A percentile compares a stretch with the other conserved stretches of the same genome.
phyloP scores from a whole-genome alignment of 2,113 vertebrate species.

The Aleadryas rufinucha region DNA sequence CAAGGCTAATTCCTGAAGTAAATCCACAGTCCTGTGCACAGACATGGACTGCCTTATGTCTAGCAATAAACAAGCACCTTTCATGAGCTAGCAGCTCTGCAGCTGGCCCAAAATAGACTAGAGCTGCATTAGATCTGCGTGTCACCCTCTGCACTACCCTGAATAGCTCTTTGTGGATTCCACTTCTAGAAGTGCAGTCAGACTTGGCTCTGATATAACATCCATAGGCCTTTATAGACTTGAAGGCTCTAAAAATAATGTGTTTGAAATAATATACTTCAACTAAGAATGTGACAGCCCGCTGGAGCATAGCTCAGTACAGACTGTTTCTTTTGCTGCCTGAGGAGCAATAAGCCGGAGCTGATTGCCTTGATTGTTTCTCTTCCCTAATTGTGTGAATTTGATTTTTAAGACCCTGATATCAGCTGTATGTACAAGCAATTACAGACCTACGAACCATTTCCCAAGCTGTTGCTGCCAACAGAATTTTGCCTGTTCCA shows the following conservation, averaged over 20 bases:
- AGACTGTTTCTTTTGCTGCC: not conserved
- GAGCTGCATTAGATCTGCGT: not conserved
- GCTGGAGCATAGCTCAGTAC: not conserved
- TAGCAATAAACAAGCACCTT: not conserved
- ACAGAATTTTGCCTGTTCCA: not conserved
- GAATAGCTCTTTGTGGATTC: not conserved
- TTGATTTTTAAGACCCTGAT: not conserved
- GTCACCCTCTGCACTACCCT: not conserved
- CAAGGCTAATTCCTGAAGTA: not conserved
- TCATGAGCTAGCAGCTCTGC: not conserved
- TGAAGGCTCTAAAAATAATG: slow-evolving; percentile 12
- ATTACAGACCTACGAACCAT: not conserved
- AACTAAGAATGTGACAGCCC: not conserved
- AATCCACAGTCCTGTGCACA: not conserved
- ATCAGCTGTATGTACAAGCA: not conserved
- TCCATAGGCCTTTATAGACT: not conserved
- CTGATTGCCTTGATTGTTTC: not conserved
- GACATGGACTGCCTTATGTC: not conserved
- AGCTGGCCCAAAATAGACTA: not conserved
- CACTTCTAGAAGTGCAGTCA: not conserved
- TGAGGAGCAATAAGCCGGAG: not conserved
- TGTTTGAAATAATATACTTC: not conserved
- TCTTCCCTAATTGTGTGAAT: not conserved
- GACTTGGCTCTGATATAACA: not conserved
- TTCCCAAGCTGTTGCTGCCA: not conserved